A percentile compares a stretch with the other conserved stretches of the same genome.
These are phyloP conservation scores for Eumacrocentrus americanus DNA, from an alignment of 2,888 invertebrate species.

Conservation along the genomic window DNA sequence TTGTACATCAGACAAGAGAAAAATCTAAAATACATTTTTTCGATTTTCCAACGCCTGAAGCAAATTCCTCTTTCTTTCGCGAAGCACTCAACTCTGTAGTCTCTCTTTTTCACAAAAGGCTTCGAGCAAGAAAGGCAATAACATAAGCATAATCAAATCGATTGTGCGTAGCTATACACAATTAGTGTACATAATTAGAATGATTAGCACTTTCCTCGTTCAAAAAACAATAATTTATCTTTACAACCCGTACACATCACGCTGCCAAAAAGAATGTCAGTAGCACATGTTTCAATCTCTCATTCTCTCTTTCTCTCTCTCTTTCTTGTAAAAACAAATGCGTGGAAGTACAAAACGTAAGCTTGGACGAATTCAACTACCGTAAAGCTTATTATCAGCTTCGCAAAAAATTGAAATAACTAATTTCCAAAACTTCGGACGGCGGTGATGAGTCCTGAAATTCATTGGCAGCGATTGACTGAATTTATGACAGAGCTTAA, in stretches of 20 bases:
- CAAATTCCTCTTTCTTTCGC: conserved; percentile 1
- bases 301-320: background rate
- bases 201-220: background rate
- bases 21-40: background rate
- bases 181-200: conserved; percentile 14
- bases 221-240: background rate
- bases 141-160: conserved; percentile 6
- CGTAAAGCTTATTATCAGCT: background rate
- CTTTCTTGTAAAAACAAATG: background rate
- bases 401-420: no score
- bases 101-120: background rate
- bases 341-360: background rate
- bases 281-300: background rate
- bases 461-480: no score
- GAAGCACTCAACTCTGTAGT: background rate
- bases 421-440: no score
- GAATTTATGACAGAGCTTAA: no score
- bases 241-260: conserved; percentile 7
- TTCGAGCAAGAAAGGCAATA: conserved; percentile 14
- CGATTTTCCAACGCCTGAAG: background rate
- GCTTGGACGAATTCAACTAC: background rate
- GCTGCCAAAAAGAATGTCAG: background rate
- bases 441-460: no score
- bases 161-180: conserved; percentile 14
- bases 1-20: conserved; percentile 34